These are phyloP conservation scores for Lampris megalopsis DNA, from an alignment of 2,113 vertebrate species.

Conservation along the genomic window DNA sequence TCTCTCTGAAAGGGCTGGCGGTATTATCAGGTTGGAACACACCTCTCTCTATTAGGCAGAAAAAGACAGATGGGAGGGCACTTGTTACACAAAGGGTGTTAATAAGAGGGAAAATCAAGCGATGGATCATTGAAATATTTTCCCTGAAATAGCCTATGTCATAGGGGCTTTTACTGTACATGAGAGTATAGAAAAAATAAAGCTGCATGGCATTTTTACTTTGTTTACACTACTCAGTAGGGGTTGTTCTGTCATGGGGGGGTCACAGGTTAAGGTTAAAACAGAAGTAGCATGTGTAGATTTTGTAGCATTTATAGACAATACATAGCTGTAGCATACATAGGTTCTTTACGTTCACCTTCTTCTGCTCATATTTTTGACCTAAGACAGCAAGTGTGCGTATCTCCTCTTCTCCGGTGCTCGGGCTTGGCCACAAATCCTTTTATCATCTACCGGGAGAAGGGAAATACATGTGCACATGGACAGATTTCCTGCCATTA, in stretches of 20 bases:
- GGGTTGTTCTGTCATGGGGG: background rate
- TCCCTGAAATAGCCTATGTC: background rate
- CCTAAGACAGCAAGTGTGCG: background rate
- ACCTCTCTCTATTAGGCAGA: background rate
- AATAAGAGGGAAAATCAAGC: conserved; percentile 6
- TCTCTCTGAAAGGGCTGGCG: conserved; percentile 33
- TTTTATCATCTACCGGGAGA: no score
- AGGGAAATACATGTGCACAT: no score
- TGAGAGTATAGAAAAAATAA: no score
- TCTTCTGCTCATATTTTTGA: background rate
- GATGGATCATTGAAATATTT: background rate
- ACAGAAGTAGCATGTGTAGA: no score
- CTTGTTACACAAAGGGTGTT: background rate
- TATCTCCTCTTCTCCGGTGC: background rate
- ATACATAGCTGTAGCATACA: background rate
- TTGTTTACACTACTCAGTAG: background rate
- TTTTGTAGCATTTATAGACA: background rate
- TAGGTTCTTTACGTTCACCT: background rate
- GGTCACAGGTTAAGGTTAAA: background rate
- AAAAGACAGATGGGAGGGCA: conserved; percentile 1
- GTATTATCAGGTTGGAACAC: conserved; percentile 11
- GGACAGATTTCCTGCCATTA: no score
- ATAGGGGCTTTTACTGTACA: background rate
- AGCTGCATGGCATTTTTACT: background rate
- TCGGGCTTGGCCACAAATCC: no score